Base-by-base conservation (phyloP, 2,113 vertebrate species). In the Corythaeola cristata region DNA sequence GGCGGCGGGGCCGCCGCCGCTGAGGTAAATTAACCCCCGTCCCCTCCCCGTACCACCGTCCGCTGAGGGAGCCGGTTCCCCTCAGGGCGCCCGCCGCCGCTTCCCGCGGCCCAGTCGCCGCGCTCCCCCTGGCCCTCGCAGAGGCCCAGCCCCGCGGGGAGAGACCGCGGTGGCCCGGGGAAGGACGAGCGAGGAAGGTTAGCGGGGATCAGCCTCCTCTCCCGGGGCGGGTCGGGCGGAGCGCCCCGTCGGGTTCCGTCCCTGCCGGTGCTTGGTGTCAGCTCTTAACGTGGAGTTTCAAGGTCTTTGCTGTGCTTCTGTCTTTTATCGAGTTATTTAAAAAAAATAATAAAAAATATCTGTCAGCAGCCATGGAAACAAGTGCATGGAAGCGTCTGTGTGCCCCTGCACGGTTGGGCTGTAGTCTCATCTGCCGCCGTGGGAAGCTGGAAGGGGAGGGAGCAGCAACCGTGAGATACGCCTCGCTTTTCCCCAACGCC, bases 401-500 rank as follows among this genome's bases (percentile, higher is more conserved):
- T 33, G 26, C 59, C 39, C 50, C 76, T 13, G 77, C 52, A 7
- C 39, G 2, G 52, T 1, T 41, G 63, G 16, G 82, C 5, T 12
- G 62, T 11, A 9, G 45, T 13, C 76, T 35, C 21, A 13, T 59
- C 19, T 60, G 76, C 45, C 5, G 30, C 50, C 30, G 52, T 37
- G 88, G 72, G 72, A 9, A 13, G 81, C 72, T 5, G 85, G 3
- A 12, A 20, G 59, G 35, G 52, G 52, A 44, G 52, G 33, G 30
- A 56, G 1, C 64, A 13, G 64, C 45, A 20, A 3, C 64, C 56
- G 0, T 13, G 4, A 3, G 39, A 1, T 22, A 6, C 41, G 3
- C 8, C 24, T 1, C 6, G 17, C 50, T 26, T 7, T 4, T 27
- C 44, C 8, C 41, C 11, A 4, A 0, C 14, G 41, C 5, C 83